Evolutionary conservation across 2,888 invertebrate genomes (phyloP).

Genomic region (Erebia aethiops): DNA sequence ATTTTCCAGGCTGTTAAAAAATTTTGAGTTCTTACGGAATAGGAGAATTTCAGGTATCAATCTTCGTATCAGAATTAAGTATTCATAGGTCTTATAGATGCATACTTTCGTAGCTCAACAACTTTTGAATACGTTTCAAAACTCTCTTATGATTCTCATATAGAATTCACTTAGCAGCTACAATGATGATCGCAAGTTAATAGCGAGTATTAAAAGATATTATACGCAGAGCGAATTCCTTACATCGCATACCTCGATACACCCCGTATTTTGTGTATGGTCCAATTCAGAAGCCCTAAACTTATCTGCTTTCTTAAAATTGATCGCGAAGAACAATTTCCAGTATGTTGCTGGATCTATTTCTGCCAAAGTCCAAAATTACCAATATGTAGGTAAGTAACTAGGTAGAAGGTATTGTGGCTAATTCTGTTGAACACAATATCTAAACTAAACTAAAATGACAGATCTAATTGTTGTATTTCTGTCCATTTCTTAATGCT

Average conservation of each 20-base stretch:
- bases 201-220: constrained; percentile 37
- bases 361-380: background rate
- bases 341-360: background rate
- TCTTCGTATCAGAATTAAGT: background rate
- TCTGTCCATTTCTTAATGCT: too few relatives aligned
- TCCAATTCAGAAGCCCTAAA: constrained; percentile 9
- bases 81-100: background rate
- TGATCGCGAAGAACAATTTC: background rate
- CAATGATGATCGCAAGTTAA: constrained; percentile 30
- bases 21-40: background rate
- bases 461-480: too few relatives aligned
- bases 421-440: too few relatives aligned
- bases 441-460: too few relatives aligned
- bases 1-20: too few relatives aligned
- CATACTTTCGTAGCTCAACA: background rate
- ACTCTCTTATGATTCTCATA: constrained; percentile 17
- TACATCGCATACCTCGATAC: constrained; percentile 27
- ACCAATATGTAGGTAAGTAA: too few relatives aligned
- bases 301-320: background rate
- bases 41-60: background rate
- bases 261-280: constrained; percentile 19
- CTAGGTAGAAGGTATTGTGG: too few relatives aligned
- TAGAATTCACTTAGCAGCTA: constrained; percentile 28
- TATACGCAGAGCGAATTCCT: constrained; percentile 35
- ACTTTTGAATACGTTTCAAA: background rate